Base-by-base conservation (phyloP, 2,888 invertebrate species). In the Andrena trimmerana region DNA sequence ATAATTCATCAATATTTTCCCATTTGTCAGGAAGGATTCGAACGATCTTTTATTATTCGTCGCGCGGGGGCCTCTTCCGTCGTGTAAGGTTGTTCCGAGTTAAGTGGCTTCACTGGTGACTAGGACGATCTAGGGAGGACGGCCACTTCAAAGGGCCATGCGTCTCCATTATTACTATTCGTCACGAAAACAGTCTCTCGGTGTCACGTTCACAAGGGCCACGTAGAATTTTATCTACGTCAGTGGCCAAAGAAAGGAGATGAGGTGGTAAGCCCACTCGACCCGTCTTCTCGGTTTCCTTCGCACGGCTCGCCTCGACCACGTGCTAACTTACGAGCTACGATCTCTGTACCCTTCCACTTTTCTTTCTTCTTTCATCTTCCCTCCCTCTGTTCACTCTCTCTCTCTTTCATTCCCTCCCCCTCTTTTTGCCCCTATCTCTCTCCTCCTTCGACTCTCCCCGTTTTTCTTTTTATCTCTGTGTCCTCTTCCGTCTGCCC, bases 241-340 rank as follows among this genome's bases (percentile, higher is more conserved):
- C 89, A 88, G 86, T 88, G 88, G 84, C 71, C 73, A 82, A 73
- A 82, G 88, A 85, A 86, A 87, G 83, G 86, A 88, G 88, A 86
- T 78, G 88, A 88, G 89, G 88, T 88, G 88, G 89, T 88, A 85
- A 88, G 88, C 87, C 87, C 84, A 88, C 89, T 88, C 86, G 89
- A 86, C 89, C 83, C 86, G 85, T 88, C 87, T 87, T 88, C 89
- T 86, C 87, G 83, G 85, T 86, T 90, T 89, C 88, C 88, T 90
- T 90, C 88, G 86, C 89, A 88, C 88, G 87, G 86, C 83, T 87
- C 80, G 88, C 68, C 85, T 88, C 85, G 90, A 93, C 92, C 93
- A 93, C 93, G 93, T 93, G 93, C 92, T 93, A 93, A 93, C 93
- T 93, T 93, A 93, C 92, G 92, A 93, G 91, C 91, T 88, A 90